phyloP scores from a whole-genome alignment of 23 tunicate genomes.

The Halocynthia roretzi region DNA sequence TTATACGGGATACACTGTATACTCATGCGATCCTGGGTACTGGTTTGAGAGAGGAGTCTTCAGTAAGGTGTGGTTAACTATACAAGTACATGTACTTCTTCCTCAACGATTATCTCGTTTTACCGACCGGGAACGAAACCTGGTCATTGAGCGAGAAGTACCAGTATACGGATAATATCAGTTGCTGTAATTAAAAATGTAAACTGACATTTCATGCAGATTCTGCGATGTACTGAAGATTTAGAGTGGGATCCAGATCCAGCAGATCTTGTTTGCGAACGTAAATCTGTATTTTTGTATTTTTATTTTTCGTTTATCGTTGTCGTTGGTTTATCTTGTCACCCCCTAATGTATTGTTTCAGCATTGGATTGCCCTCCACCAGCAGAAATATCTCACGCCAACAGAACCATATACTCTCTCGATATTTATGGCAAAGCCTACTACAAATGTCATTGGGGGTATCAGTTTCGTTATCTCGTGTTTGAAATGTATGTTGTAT shows the following conservation, averaged over 20 bases:
- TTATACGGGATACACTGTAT: slow-evolving; percentile 46
- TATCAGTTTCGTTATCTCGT: slow-evolving; percentile 37
- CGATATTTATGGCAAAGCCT: slow-evolving; percentile 22
- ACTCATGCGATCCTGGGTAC: slow-evolving; percentile 57
- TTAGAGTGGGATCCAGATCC: slow-evolving; percentile 73
- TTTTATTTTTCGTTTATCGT: background rate
- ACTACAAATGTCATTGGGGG: slow-evolving; percentile 40
- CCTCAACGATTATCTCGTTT: background rate
- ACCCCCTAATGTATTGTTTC: background rate
- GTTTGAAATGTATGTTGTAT: slow-evolving; percentile 18
- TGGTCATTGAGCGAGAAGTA: too few species aligned
- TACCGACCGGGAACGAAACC: too few species aligned
- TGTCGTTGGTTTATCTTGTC: background rate
- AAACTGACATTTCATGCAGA: slow-evolving; percentile 14
- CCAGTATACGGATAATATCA: background rate
- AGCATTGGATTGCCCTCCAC: slow-evolving; percentile 48
- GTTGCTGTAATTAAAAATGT: background rate
- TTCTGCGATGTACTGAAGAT: slow-evolving; percentile 32
- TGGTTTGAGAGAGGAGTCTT: slow-evolving; percentile 70
- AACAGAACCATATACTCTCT: slow-evolving; percentile 11
- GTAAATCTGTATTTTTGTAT: slow-evolving; percentile 18
- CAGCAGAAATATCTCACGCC: slow-evolving; percentile 33
- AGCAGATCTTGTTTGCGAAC: slow-evolving; percentile 20
- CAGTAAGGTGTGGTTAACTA: slow-evolving; percentile 18
- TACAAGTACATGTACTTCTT: background rate